Base-by-base conservation (phyloP, 2,113 vertebrate species). In the Triplophysa rosa region DNA sequence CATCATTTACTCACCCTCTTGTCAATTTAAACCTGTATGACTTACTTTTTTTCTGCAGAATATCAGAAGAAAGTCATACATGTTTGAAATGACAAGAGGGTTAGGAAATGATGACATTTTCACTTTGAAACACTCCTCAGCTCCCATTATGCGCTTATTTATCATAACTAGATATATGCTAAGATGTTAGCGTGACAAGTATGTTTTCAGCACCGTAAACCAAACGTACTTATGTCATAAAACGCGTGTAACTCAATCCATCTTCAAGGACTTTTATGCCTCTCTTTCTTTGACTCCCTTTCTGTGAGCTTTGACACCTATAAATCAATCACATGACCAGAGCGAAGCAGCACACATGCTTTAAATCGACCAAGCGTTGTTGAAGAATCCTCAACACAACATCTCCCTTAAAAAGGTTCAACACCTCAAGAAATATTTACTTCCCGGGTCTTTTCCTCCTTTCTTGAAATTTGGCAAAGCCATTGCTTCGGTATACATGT, bases 201-300 rank as follows among this genome's bases (percentile, higher is more conserved):
- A 70, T 81, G 78, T 77, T 62, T 85, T 23, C 70, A 19, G 52
- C 59, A 79, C 61, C 76, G 69, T 79, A n/a, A 69, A 75, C 33
- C 81, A 83, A 76, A 83, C 71, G 75, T 76, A 67, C 70, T 73
- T 77, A 11, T 40, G 63, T 61, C 74, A 67, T 86, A 74, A 77
- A 85, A 82, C 45, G 47, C 8, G 37, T 52, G 82, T 77, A 86
- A 86, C 71, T 21, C 63, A 82, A 86, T 83, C 76, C 69, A 69
- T 79, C 71, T 82, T 86, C 76, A 82, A 86, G 67, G 79, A 84
- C 78, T 63, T 37, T 29, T 77, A 47, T 13, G 37, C 26, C 10
- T 58, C 21, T 64, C 49, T 67, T 11, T 59, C 29, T 29, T 33
- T 73, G n/a, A n/a, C 78, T 80, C 67, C 70, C 77, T 82, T 45